Percentiles rank a stretch among this genome's conserved stretches.
These are phyloP conservation scores for Scaptomyza polygonia DNA, from an alignment of 2,888 invertebrate genomes.

Conservation along the genomic window DNA sequence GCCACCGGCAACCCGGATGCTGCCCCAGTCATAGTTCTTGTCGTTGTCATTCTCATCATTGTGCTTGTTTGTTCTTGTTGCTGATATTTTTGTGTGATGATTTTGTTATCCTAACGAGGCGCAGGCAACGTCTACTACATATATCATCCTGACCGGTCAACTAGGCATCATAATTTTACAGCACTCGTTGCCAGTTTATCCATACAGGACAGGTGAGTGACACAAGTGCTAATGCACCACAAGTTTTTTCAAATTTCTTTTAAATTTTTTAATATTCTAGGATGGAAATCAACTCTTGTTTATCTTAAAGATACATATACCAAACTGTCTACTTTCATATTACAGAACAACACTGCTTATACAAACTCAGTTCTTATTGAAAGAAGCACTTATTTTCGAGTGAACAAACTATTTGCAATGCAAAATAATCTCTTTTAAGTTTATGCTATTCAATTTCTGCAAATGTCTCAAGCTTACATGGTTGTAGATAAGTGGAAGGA, in stretches of 20 bases:
- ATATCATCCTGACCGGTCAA: conserved; percentile 22
- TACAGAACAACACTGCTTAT: background rate
- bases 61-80: conserved; percentile 20
- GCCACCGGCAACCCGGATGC: conserved; percentile 41
- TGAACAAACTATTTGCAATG: background rate
- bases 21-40: conserved; percentile 16
- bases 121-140: conserved; percentile 39
- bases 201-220: conserved; percentile 39
- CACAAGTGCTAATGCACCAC: too few species aligned
- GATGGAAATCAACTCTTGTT: background rate
- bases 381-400: background rate
- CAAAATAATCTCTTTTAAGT: conserved; percentile 2
- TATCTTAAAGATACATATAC: too few species aligned
- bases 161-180: conserved; percentile 27
- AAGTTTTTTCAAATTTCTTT: too few species aligned
- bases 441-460: background rate
- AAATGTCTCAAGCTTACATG: background rate
- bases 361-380: background rate
- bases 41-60: conserved; percentile 34
- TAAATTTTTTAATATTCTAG: too few species aligned
- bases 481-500: background rate
- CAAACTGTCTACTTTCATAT: background rate
- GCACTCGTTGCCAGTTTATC: conserved; percentile 36
- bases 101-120: conserved; percentile 58
- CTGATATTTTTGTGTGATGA: conserved; percentile 47